Percentiles rank a stretch among this genome's conserved stretches.
These are phyloP conservation scores for Aphodius sticticus DNA, from an alignment of 2,888 invertebrate genomes.

Conservation along the genomic window DNA sequence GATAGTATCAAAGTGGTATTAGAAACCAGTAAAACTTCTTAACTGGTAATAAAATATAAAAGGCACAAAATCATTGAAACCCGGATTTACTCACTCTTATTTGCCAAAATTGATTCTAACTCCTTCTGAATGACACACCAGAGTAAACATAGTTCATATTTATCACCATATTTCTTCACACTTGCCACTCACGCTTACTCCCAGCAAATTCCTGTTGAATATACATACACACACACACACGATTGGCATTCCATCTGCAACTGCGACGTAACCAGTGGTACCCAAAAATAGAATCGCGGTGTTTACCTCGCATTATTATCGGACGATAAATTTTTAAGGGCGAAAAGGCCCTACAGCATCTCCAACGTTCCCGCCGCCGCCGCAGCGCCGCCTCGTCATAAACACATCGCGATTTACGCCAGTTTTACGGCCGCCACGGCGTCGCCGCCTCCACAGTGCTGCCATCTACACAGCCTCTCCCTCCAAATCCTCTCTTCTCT, in stretches of 20 bases:
- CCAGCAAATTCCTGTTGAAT: background rate
- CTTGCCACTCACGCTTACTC: background rate
- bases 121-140: too few species aligned
- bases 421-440: conserved; percentile 17
- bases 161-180: too few species aligned
- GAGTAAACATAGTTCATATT: too few species aligned
- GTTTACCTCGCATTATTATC: conserved; percentile 23
- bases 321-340: conserved; percentile 23
- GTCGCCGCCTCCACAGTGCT: background rate
- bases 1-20: too few species aligned
- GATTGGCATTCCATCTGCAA: background rate
- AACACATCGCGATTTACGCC: conserved; percentile 22
- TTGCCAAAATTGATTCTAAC: too few species aligned
- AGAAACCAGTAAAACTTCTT: too few species aligned
- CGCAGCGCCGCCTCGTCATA: background rate
- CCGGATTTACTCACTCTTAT: too few species aligned
- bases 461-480: conserved; percentile 11
- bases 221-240: background rate
- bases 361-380: background rate
- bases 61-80: too few species aligned
- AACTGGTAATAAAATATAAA: too few species aligned
- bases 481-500: too few species aligned
- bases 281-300: conserved; percentile 17
- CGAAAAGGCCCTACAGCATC: conserved; percentile 4
- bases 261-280: background rate